phyloP scores from a whole-genome alignment of 2,888 invertebrate genomes.

The Pemphredon lugubris region DNA sequence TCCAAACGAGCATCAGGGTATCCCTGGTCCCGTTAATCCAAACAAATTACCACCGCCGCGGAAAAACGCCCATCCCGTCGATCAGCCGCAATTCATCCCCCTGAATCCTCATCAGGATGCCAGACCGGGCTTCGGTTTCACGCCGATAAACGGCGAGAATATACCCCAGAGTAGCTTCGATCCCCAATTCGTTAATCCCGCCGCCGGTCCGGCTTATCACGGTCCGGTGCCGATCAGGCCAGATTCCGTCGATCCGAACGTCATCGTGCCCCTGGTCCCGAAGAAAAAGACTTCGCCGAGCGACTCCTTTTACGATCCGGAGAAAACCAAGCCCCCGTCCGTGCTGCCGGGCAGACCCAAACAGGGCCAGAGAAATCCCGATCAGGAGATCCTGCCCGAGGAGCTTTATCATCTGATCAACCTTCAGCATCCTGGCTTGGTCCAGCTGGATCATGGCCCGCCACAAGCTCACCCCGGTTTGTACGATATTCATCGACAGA shows the following conservation, averaged over 20 bases:
- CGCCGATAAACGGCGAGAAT: constrained; percentile 68
- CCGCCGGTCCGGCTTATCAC: constrained; percentile 71
- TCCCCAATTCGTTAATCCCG: constrained; percentile 65
- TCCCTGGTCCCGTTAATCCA: constrained; percentile 48
- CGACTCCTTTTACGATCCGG: constrained; percentile 52
- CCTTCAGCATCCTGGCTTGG: constrained; percentile 75
- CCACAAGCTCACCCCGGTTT: constrained; percentile 72
- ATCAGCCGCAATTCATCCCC: constrained; percentile 75
- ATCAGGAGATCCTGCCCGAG: constrained; percentile 69
- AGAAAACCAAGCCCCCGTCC: constrained; percentile 49
- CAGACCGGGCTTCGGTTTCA: constrained; percentile 58
- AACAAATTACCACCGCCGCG: constrained; percentile 59
- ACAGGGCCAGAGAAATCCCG: constrained; percentile 59
- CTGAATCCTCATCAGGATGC: constrained; percentile 61
- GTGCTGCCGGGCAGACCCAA: constrained; percentile 57
- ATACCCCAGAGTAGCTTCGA: constrained; percentile 68
- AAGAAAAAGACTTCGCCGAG: constrained; percentile 66
- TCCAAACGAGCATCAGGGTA: constrained; percentile 47
- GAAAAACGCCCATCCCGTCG: constrained; percentile 37
- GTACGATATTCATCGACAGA: constrained; percentile 75
- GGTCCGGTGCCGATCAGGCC: constrained; percentile 56
- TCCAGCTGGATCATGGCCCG: constrained; percentile 68
- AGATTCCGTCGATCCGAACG: constrained; percentile 70
- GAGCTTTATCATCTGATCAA: constrained; percentile 76
- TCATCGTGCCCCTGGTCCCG: constrained; percentile 61